phyloP scores from a whole-genome alignment of 2,113 vertebrate species.

The Plecotus auritus region DNA sequence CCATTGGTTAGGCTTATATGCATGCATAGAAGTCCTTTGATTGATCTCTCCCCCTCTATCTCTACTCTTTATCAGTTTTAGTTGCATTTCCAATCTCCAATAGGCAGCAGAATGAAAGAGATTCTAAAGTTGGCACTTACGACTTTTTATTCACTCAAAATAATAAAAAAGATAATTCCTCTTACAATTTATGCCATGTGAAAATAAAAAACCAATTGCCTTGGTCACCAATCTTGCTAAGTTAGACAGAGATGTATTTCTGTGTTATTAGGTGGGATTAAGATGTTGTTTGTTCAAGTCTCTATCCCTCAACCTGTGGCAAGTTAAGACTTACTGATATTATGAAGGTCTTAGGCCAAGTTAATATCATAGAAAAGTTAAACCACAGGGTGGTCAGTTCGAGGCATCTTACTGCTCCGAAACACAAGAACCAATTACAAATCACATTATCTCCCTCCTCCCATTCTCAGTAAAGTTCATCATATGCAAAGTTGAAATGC shows the following conservation, averaged over 20 bases:
- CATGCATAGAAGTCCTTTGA: no score
- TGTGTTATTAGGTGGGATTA: neutral
- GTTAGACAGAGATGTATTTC: neutral
- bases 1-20: no score
- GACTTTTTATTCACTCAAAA: neutral
- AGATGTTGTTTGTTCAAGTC: neutral
- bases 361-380: neutral
- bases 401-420: neutral
- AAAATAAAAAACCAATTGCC: neutral
- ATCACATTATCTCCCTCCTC: neutral
- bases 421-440: neutral
- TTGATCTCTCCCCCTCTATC: neutral
- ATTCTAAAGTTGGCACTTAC: neutral
- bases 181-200: neutral
- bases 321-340: neutral
- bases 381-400: neutral
- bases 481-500: neutral
- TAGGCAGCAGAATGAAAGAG: neutral
- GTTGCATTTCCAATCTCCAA: neutral
- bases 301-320: neutral
- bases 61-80: neutral
- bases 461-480: neutral
- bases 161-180: neutral
- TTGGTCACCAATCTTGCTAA: neutral
- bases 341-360: neutral